Conservation (phyloP, 2,888 invertebrate genomes). For the Andrena fulva region DNA sequence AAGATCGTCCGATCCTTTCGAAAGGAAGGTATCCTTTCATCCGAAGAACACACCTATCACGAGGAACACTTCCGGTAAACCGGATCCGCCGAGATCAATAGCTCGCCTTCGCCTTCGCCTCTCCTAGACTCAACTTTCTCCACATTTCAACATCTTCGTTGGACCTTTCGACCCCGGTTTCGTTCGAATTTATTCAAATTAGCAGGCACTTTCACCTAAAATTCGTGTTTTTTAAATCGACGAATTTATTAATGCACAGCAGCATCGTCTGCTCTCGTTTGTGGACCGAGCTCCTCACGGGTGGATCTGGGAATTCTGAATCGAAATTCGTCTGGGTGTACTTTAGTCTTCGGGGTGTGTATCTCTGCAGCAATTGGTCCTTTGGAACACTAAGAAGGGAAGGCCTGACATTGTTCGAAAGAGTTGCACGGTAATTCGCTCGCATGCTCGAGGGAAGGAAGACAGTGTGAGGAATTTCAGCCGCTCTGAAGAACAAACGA, state of each 20-base stretch:
- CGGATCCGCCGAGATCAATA: conserved; percentile 5
- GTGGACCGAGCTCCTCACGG: neutral
- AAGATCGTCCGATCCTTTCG: conserved; percentile 3
- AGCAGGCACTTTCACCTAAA: conserved; percentile 34
- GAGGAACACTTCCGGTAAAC: conserved; percentile 36
- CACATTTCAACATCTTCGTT: neutral
- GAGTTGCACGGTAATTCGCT: too few species aligned
- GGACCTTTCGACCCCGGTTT: neutral
- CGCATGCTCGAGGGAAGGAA: too few species aligned
- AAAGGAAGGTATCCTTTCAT: conserved; percentile 23
- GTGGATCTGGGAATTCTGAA: too few species aligned
- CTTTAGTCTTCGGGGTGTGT: neutral
- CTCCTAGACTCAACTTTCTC: conserved; percentile 25
- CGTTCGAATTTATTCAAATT: conserved; percentile 4
- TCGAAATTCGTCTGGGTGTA: too few species aligned
- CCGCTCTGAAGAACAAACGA: neutral
- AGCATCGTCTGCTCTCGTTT: neutral
- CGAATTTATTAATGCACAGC: neutral
- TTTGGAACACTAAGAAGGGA: too few species aligned
- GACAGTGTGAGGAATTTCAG: neutral
- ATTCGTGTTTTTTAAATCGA: neutral
- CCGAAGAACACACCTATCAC: neutral
- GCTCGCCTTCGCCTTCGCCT: neutral
- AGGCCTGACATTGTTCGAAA: too few species aligned
- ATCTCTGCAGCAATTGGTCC: neutral